Percentiles rank a stretch among this genome's conserved stretches.
Conservation (phyloP, 2,113 vertebrate species). For the Corydoras sp. region DNA sequence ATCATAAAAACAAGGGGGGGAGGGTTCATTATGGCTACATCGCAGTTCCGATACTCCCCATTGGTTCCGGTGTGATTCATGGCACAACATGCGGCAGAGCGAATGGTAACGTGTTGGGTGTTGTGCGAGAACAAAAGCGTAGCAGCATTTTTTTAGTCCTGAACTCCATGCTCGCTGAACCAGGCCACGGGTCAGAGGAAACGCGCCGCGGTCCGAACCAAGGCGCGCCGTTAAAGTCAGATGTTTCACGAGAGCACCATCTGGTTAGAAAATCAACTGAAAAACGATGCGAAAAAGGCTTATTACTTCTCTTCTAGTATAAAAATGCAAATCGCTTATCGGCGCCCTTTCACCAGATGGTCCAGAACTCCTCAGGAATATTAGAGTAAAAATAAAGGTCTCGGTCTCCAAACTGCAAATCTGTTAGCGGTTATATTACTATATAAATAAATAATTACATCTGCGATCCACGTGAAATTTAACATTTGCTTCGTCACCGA, state of each 20-base stretch:
- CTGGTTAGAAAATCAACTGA: constrained; percentile 18
- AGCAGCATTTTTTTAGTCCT: constrained; percentile 17
- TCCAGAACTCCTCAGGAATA: constrained; percentile 17
- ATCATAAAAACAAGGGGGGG: too few relatives aligned
- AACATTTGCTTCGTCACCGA: constrained; percentile 18
- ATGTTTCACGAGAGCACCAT: constrained; percentile 11
- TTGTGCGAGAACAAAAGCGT: constrained; percentile 14
- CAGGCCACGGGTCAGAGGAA: neutral
- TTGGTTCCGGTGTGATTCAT: neutral
- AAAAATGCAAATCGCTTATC: constrained; percentile 17
- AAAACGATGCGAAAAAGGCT: constrained; percentile 3
- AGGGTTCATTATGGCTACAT: constrained; percentile 18
- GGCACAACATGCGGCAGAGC: constrained; percentile 1
- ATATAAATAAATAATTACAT: constrained; percentile 32
- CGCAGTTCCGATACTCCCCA: constrained; percentile 11
- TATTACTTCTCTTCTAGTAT: constrained; percentile 7
- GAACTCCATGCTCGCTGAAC: constrained; percentile 8
- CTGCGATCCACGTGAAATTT: constrained; percentile 46
- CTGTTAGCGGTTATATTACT: constrained; percentile 38
- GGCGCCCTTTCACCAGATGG: neutral
- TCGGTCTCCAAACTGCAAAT: neutral
- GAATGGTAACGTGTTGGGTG: neutral
- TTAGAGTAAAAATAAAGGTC: constrained; percentile 15
- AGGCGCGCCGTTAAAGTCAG: neutral
- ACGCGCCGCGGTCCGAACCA: neutral